phyloP scores from a whole-genome alignment of 2,113 vertebrate species.

The Ceyx cyanopectus region DNA sequence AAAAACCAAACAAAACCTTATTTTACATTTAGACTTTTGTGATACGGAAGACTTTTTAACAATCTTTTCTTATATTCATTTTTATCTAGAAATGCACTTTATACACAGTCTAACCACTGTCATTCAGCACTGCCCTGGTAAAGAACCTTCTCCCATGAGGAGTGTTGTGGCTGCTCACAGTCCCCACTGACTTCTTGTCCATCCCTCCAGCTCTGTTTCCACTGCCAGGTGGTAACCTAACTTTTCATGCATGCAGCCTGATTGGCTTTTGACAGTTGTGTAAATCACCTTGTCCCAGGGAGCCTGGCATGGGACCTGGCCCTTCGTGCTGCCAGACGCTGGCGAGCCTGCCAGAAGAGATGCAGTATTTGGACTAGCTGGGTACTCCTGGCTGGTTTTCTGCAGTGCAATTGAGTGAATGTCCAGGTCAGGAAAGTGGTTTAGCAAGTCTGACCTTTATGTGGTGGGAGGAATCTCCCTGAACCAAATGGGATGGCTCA shows the following conservation, averaged over 20 bases:
- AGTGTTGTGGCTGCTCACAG: not conserved
- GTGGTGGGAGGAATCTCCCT: accelerated
- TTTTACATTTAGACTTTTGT: accelerated
- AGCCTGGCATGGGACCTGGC: not conserved
- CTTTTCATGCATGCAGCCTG: not conserved
- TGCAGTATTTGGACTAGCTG: not conserved
- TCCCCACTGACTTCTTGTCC: not conserved
- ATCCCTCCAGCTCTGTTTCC: not conserved
- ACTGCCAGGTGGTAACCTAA: not conserved
- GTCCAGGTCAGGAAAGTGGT: not conserved
- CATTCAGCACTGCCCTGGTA: not conserved
- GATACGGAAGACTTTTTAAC: not conserved
- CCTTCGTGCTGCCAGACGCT: not conserved
- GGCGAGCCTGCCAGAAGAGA: not conserved
- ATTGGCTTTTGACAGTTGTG: not conserved
- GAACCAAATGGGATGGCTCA: not conserved
- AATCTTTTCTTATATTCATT: not conserved
- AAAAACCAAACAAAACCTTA: not conserved
- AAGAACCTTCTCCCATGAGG: not conserved
- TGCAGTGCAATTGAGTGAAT: not conserved
- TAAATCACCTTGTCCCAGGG: accelerated
- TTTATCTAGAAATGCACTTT: not conserved
- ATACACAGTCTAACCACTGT: not conserved
- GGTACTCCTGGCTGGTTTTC: not conserved
- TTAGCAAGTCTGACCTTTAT: not conserved